These are phyloP conservation scores for Lysiphlebus fabarum DNA, from an alignment of 1,140 invertebrate species.

Conservation along the genomic window DNA sequence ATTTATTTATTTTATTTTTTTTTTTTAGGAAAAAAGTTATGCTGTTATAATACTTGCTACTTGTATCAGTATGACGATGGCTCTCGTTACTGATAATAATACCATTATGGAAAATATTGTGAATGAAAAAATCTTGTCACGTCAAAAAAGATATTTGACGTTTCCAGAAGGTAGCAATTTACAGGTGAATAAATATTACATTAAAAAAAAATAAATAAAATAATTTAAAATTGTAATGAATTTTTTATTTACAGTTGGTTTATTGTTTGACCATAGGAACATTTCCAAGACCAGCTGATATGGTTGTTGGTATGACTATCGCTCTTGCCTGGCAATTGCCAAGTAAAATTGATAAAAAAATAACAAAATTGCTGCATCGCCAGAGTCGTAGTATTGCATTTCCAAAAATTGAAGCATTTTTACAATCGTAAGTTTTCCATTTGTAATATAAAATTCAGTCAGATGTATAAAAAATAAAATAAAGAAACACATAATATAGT, in stretches of 20 bases:
- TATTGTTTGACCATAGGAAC: conserved; percentile 52
- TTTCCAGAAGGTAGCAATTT: conserved; percentile 50
- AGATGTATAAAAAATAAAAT: background rate
- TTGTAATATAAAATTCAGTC: too few species aligned
- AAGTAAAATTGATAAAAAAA: conserved; percentile 43
- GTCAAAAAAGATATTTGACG: conserved; percentile 48
- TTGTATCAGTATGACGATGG: conserved; percentile 6
- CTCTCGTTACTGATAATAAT: conserved; percentile 3
- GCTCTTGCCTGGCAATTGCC: conserved; percentile 55
- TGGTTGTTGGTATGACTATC: conserved; percentile 51
- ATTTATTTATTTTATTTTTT: background rate
- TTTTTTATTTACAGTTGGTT: conserved; percentile 43
- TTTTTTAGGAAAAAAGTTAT: background rate
- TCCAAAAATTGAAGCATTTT: conserved; percentile 52
- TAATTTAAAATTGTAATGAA: too few species aligned
- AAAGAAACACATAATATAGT: too few species aligned
- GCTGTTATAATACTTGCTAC: conserved; percentile 1
- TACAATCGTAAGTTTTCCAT: conserved; percentile 47
- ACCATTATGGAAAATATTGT: background rate
- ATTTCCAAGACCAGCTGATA: conserved; percentile 40
- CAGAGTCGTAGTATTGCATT: conserved; percentile 45
- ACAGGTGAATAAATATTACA: conserved; percentile 37
- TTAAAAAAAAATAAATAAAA: conserved; percentile 1
- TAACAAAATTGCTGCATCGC: conserved; percentile 43
- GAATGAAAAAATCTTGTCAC: conserved; percentile 34